Evolutionary conservation across 23 tunicate species (phyloP).

Genomic region (Ascidia mentula): DNA sequence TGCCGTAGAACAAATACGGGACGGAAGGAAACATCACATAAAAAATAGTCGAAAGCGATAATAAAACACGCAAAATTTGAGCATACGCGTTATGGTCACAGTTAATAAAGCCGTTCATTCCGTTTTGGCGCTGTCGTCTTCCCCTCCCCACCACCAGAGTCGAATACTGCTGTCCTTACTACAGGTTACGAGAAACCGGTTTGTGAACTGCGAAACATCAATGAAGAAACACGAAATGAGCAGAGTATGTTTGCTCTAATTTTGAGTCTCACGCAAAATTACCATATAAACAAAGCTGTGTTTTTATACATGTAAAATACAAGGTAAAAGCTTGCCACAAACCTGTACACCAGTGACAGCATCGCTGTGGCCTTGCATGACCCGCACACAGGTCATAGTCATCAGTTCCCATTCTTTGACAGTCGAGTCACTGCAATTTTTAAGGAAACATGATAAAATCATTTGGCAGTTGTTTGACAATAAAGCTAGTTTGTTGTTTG

Average conservation of each 20-base stretch:
- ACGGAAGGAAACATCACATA: neutral
- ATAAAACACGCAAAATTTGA: neutral
- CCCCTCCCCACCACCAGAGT: conserved; percentile 71
- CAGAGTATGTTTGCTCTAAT: no score
- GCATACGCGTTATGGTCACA: neutral
- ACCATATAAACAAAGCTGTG: no score
- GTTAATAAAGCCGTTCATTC: neutral
- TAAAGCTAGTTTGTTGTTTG: neutral
- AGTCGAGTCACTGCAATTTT: conserved; percentile 69
- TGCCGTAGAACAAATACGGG: no score
- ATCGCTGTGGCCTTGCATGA: conserved; percentile 75
- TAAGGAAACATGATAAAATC: neutral
- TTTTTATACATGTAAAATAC: no score
- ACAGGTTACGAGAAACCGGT: conserved; percentile 40
- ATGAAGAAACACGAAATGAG: no score
- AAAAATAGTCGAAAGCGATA: neutral
- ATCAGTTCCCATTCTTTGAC: conserved; percentile 87
- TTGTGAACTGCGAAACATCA: conserved; percentile 69
- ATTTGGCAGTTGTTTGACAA: no score
- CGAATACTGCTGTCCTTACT: conserved; percentile 65
- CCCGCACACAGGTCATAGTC: conserved; percentile 57
- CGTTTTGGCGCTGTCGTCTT: conserved; percentile 9
- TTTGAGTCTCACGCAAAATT: no score
- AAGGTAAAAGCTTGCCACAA: no score
- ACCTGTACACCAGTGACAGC: conserved; percentile 78